Evolutionary conservation across 2,113 vertebrate species (phyloP).

Genomic region (Brachypodius melanocephalos): DNA sequence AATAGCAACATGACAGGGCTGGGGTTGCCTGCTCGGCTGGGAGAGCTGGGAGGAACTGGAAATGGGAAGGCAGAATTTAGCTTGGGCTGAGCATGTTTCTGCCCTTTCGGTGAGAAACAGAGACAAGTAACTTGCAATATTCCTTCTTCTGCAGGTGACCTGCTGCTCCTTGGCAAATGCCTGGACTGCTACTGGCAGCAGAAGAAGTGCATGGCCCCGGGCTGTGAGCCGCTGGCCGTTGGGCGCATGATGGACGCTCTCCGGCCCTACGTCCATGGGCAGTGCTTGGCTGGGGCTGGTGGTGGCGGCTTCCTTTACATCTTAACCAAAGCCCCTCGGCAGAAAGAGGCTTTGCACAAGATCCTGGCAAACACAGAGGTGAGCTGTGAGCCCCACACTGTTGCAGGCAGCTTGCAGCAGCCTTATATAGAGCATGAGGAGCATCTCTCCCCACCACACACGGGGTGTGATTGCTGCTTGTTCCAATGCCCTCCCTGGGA

Average conservation of each 20-base stretch:
- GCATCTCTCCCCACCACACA: rapidly evolving
- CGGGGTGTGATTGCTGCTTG: neutral
- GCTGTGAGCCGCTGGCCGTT: slow-evolving; percentile 86
- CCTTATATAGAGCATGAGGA: neutral
- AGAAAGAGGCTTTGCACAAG: slow-evolving; percentile 71
- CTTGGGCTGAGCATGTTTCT: neutral
- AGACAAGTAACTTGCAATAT: neutral
- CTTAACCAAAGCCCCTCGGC: slow-evolving; percentile 79
- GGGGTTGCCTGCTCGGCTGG: rapidly evolving
- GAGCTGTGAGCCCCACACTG: neutral
- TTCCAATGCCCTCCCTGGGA: neutral
- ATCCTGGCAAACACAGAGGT: slow-evolving; percentile 77
- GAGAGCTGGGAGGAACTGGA: neutral
- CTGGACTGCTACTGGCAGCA: slow-evolving; percentile 88
- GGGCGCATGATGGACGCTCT: slow-evolving; percentile 82
- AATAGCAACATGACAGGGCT: neutral
- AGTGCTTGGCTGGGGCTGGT: slow-evolving; percentile 90
- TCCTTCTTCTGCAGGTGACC: slow-evolving; percentile 69
- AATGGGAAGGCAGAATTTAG: neutral
- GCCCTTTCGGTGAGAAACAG: neutral
- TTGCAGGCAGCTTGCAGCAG: neutral
- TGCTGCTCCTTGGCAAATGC: slow-evolving; percentile 78
- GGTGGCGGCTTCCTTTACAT: slow-evolving; percentile 91
- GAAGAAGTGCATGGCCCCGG: slow-evolving; percentile 91
- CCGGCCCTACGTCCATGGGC: slow-evolving; percentile 80